These are phyloP conservation scores for Acipenser transmontanus DNA, from an alignment of 2,797 vertebrate genomes.

Conservation along the genomic window DNA sequence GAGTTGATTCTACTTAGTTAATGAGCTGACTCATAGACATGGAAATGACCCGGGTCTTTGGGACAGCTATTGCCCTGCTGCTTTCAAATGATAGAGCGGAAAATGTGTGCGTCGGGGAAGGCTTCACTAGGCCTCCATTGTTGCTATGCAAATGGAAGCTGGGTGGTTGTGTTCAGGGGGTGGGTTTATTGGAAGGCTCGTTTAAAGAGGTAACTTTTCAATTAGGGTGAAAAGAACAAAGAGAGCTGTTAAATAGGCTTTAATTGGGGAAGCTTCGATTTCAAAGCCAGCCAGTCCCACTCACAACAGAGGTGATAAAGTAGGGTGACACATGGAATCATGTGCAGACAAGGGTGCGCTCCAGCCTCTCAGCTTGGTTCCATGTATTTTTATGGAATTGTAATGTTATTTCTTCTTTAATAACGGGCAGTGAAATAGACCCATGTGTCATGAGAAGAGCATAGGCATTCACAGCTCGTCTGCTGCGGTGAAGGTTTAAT, in stretches of 20 bases:
- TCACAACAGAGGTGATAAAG: conserved; percentile 37
- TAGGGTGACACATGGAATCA: conserved; percentile 38
- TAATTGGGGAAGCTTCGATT: conserved; percentile 52
- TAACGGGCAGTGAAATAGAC: background rate
- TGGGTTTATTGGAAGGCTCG: conserved; percentile 50
- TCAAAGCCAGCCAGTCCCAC: conserved; percentile 42
- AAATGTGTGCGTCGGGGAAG: conserved; percentile 45
- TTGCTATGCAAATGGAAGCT: conserved; percentile 55
- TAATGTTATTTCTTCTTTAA: background rate
- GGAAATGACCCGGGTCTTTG: conserved; percentile 67
- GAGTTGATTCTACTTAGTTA: conserved; percentile 82
- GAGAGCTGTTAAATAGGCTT: conserved; percentile 53
- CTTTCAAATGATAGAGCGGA: conserved; percentile 49
- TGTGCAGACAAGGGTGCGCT: conserved; percentile 39
- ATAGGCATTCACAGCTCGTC: background rate
- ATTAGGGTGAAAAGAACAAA: conserved; percentile 53
- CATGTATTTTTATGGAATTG: background rate
- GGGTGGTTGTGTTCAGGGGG: conserved; percentile 45
- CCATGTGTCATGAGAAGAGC: background rate
- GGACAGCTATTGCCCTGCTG: conserved; percentile 45
- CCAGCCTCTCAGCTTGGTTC: conserved; percentile 13
- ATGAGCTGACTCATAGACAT: conserved; percentile 76
- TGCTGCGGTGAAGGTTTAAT: background rate
- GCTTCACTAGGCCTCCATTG: conserved; percentile 54
- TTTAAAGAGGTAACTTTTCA: conserved; percentile 56